phyloP scores from a whole-genome alignment of 2,113 vertebrate genomes.

The Oryzias celebensis region DNA sequence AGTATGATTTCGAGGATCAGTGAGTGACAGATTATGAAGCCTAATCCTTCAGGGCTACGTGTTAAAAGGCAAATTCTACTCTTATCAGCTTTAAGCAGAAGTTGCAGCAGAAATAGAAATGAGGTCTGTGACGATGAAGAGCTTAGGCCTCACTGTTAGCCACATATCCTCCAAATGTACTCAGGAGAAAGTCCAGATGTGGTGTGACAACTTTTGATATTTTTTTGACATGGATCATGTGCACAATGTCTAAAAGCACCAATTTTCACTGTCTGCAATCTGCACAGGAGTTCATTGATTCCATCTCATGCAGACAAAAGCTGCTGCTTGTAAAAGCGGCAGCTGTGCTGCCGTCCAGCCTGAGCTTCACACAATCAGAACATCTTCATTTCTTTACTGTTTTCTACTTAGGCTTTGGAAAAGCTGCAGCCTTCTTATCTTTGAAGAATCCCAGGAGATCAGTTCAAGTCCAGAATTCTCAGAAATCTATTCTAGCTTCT shows the following conservation, averaged over 20 bases:
- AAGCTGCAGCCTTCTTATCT: conserved; percentile 65
- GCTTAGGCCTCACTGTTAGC: conserved; percentile 33
- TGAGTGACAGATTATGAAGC: conserved; percentile 67
- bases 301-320: not conserved
- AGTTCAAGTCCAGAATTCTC: conserved; percentile 22
- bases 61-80: conserved; percentile 66
- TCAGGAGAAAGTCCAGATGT: conserved; percentile 24
- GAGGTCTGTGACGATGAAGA: conserved; percentile 46
- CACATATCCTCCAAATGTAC: conserved; percentile 60
- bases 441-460: conserved; percentile 52
- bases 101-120: conserved; percentile 62
- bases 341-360: conserved; percentile 15
- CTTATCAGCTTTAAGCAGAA: conserved; percentile 63
- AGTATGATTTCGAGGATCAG: conserved; percentile 77
- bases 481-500: conserved; percentile 39
- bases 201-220: conserved; percentile 25
- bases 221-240: conserved; percentile 28
- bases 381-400: conserved; percentile 7
- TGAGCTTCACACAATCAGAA: conserved; percentile 31
- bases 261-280: not conserved
- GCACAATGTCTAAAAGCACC: conserved; percentile 10
- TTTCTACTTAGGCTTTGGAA: conserved; percentile 47
- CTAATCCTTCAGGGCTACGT: conserved; percentile 67
- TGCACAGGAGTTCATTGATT: too few relatives aligned
- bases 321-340: conserved; percentile 5